A percentile compares a stretch with the other conserved stretches of the same genome.
phyloP scores from a whole-genome alignment of 2,888 invertebrate genomes.

The Cryptus armator region DNA sequence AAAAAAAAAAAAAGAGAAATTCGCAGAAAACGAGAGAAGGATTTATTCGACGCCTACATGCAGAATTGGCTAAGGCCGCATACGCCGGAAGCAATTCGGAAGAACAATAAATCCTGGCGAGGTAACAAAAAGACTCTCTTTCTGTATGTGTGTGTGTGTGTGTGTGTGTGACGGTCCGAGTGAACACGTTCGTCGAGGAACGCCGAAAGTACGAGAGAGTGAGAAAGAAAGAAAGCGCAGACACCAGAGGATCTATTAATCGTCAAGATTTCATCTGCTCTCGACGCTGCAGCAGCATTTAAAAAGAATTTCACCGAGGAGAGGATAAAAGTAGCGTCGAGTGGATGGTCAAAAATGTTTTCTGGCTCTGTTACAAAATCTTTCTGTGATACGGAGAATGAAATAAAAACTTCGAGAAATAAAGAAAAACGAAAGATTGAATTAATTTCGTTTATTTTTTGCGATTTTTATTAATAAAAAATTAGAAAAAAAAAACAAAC shows the following conservation, averaged over 20 bases:
- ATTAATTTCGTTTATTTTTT: neutral
- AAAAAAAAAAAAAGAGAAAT: slow-evolving; percentile 26
- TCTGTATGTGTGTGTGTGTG: slow-evolving; percentile 4
- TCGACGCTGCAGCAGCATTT: slow-evolving; percentile 67
- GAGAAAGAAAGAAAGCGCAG: slow-evolving; percentile 57
- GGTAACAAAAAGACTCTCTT: slow-evolving; percentile 59
- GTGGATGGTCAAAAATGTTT: slow-evolving; percentile 17
- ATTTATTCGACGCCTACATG: slow-evolving; percentile 70
- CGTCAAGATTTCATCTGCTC: slow-evolving; percentile 75
- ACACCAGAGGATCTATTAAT: slow-evolving; percentile 72
- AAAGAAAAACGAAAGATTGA: neutral
- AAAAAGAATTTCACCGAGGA: slow-evolving; percentile 19
- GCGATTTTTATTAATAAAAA: neutral
- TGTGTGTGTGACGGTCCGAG: slow-evolving; percentile 38
- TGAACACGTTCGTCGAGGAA: slow-evolving; percentile 52
- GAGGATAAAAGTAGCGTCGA: neutral
- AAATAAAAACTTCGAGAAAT: slow-evolving; percentile 1
- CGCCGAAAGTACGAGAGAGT: slow-evolving; percentile 54
- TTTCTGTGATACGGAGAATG: neutral
- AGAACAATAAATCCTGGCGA: slow-evolving; percentile 68
- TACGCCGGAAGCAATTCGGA: slow-evolving; percentile 65
- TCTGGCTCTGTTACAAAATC: slow-evolving; percentile 16
- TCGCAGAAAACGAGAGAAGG: slow-evolving; percentile 48
- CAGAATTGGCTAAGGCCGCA: slow-evolving; percentile 68
- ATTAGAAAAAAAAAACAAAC: neutral